phyloP scores from a whole-genome alignment of 2,797 vertebrate genomes.

The Mormyrus hasselquistii region DNA sequence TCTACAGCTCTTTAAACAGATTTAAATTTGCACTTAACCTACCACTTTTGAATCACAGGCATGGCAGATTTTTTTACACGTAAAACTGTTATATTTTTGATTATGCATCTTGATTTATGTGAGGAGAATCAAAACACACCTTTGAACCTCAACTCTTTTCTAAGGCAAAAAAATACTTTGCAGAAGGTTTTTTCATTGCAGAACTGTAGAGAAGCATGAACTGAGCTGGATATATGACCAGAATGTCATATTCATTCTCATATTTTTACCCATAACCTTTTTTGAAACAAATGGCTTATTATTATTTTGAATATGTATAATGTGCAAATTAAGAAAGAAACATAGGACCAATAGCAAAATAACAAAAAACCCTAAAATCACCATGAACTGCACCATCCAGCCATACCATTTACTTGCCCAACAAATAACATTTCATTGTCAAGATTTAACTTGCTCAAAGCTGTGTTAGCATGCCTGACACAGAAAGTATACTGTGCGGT shows the following conservation, averaged over 20 bases:
- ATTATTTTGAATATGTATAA: background rate
- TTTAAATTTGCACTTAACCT: background rate
- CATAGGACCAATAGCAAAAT: background rate
- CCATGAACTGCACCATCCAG: background rate
- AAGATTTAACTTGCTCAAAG: constrained; percentile 16
- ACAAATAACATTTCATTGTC: background rate
- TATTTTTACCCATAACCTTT: background rate
- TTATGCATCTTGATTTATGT: background rate
- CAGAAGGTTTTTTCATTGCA: background rate
- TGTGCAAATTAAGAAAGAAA: background rate
- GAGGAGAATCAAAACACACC: background rate
- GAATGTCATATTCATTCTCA: background rate
- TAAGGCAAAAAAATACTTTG: background rate
- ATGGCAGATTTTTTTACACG: background rate
- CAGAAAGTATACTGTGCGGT: background rate
- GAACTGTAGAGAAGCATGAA: background rate
- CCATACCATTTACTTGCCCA: background rate
- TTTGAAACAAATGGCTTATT: background rate
- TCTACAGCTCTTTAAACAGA: background rate
- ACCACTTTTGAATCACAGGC: background rate
- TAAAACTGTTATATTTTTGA: background rate
- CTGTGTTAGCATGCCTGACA: background rate
- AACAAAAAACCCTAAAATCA: background rate
- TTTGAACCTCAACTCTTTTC: background rate
- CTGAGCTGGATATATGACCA: background rate